phyloP scores from a whole-genome alignment of 1,140 invertebrate genomes.

The Drosophila bifasciata region DNA sequence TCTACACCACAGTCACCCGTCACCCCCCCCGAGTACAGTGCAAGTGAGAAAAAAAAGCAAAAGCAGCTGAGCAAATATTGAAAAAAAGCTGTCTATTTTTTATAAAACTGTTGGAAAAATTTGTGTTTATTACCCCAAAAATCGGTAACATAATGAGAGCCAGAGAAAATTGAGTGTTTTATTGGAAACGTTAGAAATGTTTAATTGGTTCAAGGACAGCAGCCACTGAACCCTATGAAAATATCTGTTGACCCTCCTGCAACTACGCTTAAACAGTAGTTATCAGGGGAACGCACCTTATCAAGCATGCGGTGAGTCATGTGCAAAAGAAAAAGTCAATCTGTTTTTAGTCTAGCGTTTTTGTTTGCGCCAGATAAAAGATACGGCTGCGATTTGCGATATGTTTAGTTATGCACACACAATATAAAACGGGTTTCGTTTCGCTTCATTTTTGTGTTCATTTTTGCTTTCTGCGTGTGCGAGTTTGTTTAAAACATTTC shows the following conservation, averaged over 20 bases:
- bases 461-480: slow-evolving; percentile 13
- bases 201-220: neutral
- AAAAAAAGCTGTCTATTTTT: slow-evolving; percentile 13
- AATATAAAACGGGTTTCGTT: slow-evolving; percentile 18
- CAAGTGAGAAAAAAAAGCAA: slow-evolving; percentile 13
- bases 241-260: neutral
- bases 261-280: slow-evolving; percentile 29
- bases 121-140: neutral
- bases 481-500: slow-evolving; percentile 24
- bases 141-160: neutral
- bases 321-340: slow-evolving; percentile 48
- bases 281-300: slow-evolving; percentile 52
- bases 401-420: slow-evolving; percentile 35
- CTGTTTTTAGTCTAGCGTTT: slow-evolving; percentile 13
- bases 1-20: neutral
- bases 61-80: slow-evolving; percentile 32
- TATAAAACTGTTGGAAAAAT: slow-evolving; percentile 18
- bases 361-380: slow-evolving; percentile 28
- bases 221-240: slow-evolving; percentile 8
- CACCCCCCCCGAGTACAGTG: slow-evolving; percentile 6
- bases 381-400: slow-evolving; percentile 6
- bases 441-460: slow-evolving; percentile 16
- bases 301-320: slow-evolving; percentile 73
- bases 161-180: neutral
- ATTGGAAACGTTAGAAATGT: neutral